Evolutionary conservation across 2,113 vertebrate species (phyloP).

Genomic region (Myrmecobius fasciatus): DNA sequence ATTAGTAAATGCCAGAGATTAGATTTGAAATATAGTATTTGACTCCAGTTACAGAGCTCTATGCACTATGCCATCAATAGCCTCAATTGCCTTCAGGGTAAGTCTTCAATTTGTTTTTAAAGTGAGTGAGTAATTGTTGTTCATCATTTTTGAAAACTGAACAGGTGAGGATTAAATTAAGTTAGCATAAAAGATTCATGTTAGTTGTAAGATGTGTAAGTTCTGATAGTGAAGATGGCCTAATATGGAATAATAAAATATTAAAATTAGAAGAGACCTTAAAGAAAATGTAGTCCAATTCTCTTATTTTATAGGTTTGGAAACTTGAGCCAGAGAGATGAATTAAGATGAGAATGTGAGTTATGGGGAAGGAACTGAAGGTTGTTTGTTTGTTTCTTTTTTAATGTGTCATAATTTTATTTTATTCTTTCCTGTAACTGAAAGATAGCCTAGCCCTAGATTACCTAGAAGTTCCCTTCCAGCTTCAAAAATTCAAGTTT

Average conservation of each 20-base stretch:
- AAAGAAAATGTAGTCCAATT: neutral
- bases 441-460: neutral
- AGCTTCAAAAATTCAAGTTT: neutral
- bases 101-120: conserved; percentile 20
- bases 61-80: neutral
- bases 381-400: too few species aligned
- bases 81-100: conserved; percentile 5
- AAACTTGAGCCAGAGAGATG: conserved; percentile 8
- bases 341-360: neutral
- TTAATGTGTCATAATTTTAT: neutral
- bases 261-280: conserved; percentile 9
- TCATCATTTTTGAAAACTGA: conserved; percentile 24
- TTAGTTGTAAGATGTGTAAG: neutral
- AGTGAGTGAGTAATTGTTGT: conserved; percentile 31
- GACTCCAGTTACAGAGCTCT: too few species aligned
- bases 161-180: conserved; percentile 13
- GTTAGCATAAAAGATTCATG: neutral
- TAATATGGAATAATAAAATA: conserved; percentile 12
- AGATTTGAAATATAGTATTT: neutral
- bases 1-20: neutral
- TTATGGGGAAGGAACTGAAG: neutral
- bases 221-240: conserved; percentile 36
- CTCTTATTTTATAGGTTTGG: neutral
- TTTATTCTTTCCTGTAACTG: neutral
- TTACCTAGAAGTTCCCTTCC: neutral